Evolutionary conservation across 2,113 vertebrate genomes (phyloP).

Genomic region (Pipa parva): DNA sequence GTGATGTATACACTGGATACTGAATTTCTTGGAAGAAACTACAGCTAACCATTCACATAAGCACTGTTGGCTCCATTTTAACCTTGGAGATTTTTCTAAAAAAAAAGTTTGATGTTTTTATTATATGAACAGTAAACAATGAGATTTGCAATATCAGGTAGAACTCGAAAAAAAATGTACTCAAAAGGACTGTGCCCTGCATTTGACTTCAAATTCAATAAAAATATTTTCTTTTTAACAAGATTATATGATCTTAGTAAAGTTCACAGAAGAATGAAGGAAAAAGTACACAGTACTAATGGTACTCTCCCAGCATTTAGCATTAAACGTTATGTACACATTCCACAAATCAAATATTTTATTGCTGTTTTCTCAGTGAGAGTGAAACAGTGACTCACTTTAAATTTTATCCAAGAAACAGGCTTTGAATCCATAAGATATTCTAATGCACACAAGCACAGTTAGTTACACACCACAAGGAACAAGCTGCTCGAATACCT

Average conservation of each 20-base stretch:
- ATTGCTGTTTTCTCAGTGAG: slow-evolving; percentile 72
- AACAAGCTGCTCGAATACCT: slow-evolving; percentile 39
- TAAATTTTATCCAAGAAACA: slow-evolving; percentile 31
- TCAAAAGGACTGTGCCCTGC: slow-evolving; percentile 51
- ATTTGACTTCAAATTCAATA: slow-evolving; percentile 50
- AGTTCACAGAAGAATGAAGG: slow-evolving; percentile 65
- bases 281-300: slow-evolving; percentile 61
- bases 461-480: not conserved
- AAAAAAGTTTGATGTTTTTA: too few relatives aligned
- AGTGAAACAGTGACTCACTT: slow-evolving; percentile 50
- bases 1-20: too few relatives aligned
- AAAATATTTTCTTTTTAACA: slow-evolving; percentile 64
- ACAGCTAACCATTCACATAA: too few relatives aligned
- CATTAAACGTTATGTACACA: slow-evolving; percentile 64
- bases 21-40: too few relatives aligned
- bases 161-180: slow-evolving; percentile 40
- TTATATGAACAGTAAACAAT: slow-evolving; percentile 41
- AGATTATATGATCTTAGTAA: slow-evolving; percentile 64
- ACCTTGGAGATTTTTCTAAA: too few relatives aligned
- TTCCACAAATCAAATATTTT: slow-evolving; percentile 69
- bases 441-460: not conserved
- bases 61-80: too few relatives aligned
- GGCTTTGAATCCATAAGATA: not conserved
- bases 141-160: slow-evolving; percentile 51
- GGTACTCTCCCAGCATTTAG: slow-evolving; percentile 64